Evolutionary conservation across 2,797 vertebrate species (phyloP), one percentile per base, ranked within the genome.

Genomic region (Danio jaintianensis): DNA sequence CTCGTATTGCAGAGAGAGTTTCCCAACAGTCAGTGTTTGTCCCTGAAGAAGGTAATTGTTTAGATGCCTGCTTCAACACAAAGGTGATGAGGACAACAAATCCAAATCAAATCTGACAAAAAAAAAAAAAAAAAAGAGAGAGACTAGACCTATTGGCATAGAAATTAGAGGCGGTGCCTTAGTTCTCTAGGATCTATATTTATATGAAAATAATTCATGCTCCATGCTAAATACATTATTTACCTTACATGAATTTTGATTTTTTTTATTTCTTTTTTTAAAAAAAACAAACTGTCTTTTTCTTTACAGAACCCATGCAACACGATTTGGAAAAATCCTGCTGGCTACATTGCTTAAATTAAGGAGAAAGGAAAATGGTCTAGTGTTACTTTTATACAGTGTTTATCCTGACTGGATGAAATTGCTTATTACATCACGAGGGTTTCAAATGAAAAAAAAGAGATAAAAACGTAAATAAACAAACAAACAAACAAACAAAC

Each of bases 141-240:
- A 88, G 89, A 86, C 89, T 93, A 94, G 95, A 94, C 94, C 94
- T 92, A 94, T 90, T 92, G 94, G 95, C 94, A 95, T 94, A 93
- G 94, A 95, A 95, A 95, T 95, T 93, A 95, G 94, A 96, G 95
- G 95, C 94, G 94, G 93, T 91, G 94, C 93, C 94, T 92, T 94
- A 95, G 94, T 93, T 95, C 93, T 95, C 95, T 96, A 95, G 93
- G 94, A 93, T 96, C 94, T 96, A 93, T 96, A 96, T 95, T 96
- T 95, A 95, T 96, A 96, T 95, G 96, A 96, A 96, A 96, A 96
- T 96, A 96, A 96, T 95, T 94, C 95, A 96, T 96, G 96, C 96
- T 95, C 94, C 96, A 96, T 96, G 96, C 96, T 96, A 96, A 96
- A 96, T 96, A 96, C 95, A 95, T 94, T 95, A 95, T 96, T 96